Evolutionary conservation across 2,888 invertebrate species (phyloP), one percentile per base, ranked within the genome.

Genomic region (Germaria angustata): DNA sequence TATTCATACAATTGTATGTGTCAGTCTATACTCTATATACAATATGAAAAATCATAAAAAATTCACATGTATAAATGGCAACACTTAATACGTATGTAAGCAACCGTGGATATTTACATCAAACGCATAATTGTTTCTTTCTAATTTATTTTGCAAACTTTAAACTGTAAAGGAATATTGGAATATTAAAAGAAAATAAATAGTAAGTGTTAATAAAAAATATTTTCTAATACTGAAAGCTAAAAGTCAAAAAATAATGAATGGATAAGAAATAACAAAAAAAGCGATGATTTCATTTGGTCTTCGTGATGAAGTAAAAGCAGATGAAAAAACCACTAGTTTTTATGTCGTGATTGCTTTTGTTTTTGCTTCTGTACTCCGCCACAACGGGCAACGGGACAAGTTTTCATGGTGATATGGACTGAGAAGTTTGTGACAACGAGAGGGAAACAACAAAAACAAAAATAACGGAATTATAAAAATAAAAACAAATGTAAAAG

Each of bases 261-360:
- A 8, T 17, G 13, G 1, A 20, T 15, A 13, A 4, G 3, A 24
- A 28, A 49, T 71, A 83, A 84, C 75, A 32, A 7, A 6, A 86
- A 84, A 77, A 78, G 80, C 84, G 90, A 90, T 90, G 90, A 90
- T 90, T 90, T 90, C 90, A 90, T 90, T 88, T 88, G 87, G 86
- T 86, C 86, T 80, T 79, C 79, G 66, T 66, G 75, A 76, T 61
- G 53, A 82, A 61, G 46, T 63, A 20, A 66, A 69, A 73, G 46
- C 59, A 28, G 41, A 63, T 75, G 55, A 55, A 68, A 69, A 87
- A 87, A 88, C 86, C 84, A 86, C 85, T 86, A 85, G 84, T 85
- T 53, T 78, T 69, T 85, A 63, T 73, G 49, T 1, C 78, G 32
- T 36, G 68, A 34, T 17, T 53, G 65, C 22, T 80, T 80, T 68